Conservation (phyloP, 2,797 vertebrate species). For the Agapornis canus region DNA sequence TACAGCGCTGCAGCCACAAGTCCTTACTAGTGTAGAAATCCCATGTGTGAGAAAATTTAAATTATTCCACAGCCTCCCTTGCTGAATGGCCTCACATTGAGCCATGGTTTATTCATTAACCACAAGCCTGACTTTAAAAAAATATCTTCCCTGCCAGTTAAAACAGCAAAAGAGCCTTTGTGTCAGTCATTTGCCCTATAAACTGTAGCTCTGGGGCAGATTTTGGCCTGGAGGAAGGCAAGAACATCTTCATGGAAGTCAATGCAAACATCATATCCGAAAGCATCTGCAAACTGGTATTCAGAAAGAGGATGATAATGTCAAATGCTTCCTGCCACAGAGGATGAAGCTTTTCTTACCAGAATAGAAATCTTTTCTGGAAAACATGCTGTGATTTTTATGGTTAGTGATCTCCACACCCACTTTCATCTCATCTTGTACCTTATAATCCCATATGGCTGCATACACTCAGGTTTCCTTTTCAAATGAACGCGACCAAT, state of each 20-base stretch:
- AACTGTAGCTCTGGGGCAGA: neutral
- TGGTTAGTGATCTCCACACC: neutral
- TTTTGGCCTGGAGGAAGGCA: neutral
- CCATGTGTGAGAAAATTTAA: slow-evolving; percentile 13
- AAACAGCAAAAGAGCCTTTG: neutral
- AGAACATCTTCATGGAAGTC: neutral
- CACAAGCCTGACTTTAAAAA: neutral
- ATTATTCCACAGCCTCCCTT: slow-evolving; percentile 47
- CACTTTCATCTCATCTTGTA: neutral
- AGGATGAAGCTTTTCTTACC: neutral
- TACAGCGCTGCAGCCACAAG: neutral
- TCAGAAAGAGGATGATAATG: neutral
- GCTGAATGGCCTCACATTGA: slow-evolving; percentile 31
- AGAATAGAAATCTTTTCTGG: neutral
- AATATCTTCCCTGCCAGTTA: neutral
- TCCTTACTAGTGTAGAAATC: neutral
- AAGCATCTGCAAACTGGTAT: neutral
- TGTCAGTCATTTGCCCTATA: neutral
- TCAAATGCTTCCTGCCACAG: neutral
- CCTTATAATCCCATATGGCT: neutral
- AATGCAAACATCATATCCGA: neutral
- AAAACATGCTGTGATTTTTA: neutral
- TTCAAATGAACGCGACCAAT: neutral
- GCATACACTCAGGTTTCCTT: neutral
- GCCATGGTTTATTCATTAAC: slow-evolving; percentile 64